phyloP scores from a whole-genome alignment of 2,888 invertebrate species.

The Tyria jacobaeae region DNA sequence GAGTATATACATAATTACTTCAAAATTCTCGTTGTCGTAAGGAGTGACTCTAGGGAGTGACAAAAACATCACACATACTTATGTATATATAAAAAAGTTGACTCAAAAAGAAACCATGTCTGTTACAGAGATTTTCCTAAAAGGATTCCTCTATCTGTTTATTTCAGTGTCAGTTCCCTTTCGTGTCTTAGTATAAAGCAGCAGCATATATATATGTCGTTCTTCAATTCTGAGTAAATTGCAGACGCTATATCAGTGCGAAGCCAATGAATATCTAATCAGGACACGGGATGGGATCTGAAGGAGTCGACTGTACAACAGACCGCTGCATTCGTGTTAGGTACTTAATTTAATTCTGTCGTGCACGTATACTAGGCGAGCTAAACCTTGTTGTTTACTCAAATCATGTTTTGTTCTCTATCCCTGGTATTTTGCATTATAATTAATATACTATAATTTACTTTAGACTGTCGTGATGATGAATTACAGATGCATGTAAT shows the following conservation, averaged over 20 bases:
- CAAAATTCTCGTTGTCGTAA: too few relatives aligned
- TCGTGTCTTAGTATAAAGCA: neutral
- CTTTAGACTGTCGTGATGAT: too few relatives aligned
- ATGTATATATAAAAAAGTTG: too few relatives aligned
- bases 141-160: neutral
- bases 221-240: slow-evolving; percentile 10
- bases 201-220: neutral
- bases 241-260: slow-evolving; percentile 31
- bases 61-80: too few relatives aligned
- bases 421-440: neutral
- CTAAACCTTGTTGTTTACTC: neutral
- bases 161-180: slow-evolving; percentile 1
- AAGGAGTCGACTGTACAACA: slow-evolving; percentile 34
- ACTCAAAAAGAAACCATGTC: neutral
- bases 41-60: too few relatives aligned
- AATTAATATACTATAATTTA: neutral
- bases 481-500: too few relatives aligned
- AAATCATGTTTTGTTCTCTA: neutral
- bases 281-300: slow-evolving; percentile 40
- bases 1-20: too few relatives aligned
- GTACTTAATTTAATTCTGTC: slow-evolving; percentile 4
- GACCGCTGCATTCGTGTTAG: slow-evolving; percentile 18
- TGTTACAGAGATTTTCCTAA: neutral
- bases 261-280: slow-evolving; percentile 51
- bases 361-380: neutral